Conservation (phyloP, 2,797 vertebrate genomes). For the Oophaga sylvatica region DNA sequence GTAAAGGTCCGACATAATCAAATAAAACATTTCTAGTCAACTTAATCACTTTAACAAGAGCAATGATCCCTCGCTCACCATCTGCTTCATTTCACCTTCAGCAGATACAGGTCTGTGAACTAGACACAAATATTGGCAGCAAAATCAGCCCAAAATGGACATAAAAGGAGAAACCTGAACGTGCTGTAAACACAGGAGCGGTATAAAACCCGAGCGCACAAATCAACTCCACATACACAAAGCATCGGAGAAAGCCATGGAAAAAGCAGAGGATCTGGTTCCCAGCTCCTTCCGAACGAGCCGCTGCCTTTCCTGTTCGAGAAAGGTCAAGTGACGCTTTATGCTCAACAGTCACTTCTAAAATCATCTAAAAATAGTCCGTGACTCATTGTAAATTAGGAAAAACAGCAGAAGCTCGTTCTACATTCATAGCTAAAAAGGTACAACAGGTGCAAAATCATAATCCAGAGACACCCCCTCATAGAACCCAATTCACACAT, state of each 20-base stretch:
- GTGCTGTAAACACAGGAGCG: not conserved
- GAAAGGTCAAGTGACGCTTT: not conserved
- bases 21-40: not conserved
- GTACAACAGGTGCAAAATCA: not conserved
- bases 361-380: not conserved
- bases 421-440: not conserved
- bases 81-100: not conserved
- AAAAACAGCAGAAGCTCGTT: not conserved
- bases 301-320: not conserved
- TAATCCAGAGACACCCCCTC: not conserved
- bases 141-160: constrained; percentile 12
- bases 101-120: not conserved
- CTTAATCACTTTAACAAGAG: not conserved
- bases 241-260: not conserved
- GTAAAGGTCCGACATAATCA: not conserved
- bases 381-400: not conserved
- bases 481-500: not conserved
- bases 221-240: not conserved
- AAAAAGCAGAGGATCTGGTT: not conserved
- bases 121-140: not conserved
- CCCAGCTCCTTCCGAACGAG: not conserved
- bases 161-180: constrained; percentile 22
- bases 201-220: not conserved
- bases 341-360: not conserved
- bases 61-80: not conserved